Evolutionary conservation across 2,797 vertebrate genomes (phyloP).

Genomic region (Eulemur coronatus): DNA sequence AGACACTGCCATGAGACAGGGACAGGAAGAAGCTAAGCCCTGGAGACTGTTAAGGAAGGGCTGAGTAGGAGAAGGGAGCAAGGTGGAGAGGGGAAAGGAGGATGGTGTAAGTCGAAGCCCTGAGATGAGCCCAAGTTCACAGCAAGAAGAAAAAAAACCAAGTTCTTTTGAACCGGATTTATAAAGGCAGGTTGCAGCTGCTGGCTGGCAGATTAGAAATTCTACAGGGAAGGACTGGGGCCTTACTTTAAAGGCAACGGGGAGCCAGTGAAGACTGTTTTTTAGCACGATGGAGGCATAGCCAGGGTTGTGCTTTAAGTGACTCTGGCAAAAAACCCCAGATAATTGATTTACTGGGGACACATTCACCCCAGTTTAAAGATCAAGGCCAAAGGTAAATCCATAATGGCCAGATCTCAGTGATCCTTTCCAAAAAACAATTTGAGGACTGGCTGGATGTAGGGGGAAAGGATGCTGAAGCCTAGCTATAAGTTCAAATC

Average conservation of each 20-base stretch:
- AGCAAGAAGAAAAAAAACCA: neutral
- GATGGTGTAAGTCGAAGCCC: neutral
- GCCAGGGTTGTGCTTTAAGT: neutral
- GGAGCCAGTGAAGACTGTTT: neutral
- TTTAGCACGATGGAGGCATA: accelerated
- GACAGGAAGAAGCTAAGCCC: neutral
- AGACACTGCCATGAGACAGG: neutral
- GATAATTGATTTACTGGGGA: neutral
- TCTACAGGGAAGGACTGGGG: neutral
- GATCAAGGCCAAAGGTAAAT: neutral
- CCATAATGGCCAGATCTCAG: neutral
- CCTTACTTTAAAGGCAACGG: neutral
- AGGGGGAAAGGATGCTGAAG: neutral
- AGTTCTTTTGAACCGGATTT: neutral
- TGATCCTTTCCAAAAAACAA: neutral
- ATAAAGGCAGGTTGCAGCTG: neutral
- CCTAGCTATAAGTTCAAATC: neutral
- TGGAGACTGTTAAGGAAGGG: neutral
- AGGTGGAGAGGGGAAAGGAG: neutral
- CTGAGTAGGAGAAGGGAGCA: neutral
- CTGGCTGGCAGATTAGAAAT: neutral
- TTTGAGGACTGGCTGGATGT: neutral
- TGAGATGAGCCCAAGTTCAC: neutral
- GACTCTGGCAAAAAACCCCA: neutral
- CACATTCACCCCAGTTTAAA: neutral